phyloP scores from a whole-genome alignment of 2,888 invertebrate genomes.

The Timandra comae region DNA sequence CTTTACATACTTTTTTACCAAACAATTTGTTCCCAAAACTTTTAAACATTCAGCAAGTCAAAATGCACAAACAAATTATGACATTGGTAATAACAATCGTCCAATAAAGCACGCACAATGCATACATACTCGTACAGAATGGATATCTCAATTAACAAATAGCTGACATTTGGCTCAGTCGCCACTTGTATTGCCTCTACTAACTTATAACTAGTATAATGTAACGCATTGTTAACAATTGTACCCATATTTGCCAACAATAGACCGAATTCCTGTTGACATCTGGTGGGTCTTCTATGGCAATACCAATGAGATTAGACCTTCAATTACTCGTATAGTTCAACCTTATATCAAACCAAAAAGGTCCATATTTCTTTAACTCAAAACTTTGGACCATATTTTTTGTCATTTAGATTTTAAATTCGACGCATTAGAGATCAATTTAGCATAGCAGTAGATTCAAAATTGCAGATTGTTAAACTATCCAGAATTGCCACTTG shows the following conservation, averaged over 20 bases:
- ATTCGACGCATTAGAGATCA: constrained; percentile 5
- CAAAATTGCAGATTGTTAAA: constrained; percentile 36
- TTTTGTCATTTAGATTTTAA: constrained; percentile 6
- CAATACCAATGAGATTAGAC: constrained; percentile 4
- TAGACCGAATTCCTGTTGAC: constrained; percentile 54
- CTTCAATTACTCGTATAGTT: not conserved
- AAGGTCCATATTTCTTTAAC: not conserved
- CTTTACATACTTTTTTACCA: no score
- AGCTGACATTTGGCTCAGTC: constrained; percentile 62
- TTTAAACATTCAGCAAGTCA: no score
- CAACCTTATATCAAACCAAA: not conserved
- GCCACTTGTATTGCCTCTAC: constrained; percentile 46
- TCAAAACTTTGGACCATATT: constrained; percentile 2
- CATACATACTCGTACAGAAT: constrained; percentile 35
- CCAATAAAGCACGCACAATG: no score
- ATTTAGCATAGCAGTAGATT: constrained; percentile 12
- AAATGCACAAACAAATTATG: no score
- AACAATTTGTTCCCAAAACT: no score
- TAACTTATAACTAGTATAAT: constrained; percentile 69
- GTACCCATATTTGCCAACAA: constrained; percentile 72
- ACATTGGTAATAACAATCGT: no score
- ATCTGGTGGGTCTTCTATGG: constrained; percentile 50
- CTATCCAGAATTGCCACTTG: constrained; percentile 51
- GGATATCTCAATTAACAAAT: constrained; percentile 63
- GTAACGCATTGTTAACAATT: constrained; percentile 63